These are phyloP conservation scores for Stomatorhinus ivindoensis DNA, from an alignment of 2,113 vertebrate species.

Conservation along the genomic window DNA sequence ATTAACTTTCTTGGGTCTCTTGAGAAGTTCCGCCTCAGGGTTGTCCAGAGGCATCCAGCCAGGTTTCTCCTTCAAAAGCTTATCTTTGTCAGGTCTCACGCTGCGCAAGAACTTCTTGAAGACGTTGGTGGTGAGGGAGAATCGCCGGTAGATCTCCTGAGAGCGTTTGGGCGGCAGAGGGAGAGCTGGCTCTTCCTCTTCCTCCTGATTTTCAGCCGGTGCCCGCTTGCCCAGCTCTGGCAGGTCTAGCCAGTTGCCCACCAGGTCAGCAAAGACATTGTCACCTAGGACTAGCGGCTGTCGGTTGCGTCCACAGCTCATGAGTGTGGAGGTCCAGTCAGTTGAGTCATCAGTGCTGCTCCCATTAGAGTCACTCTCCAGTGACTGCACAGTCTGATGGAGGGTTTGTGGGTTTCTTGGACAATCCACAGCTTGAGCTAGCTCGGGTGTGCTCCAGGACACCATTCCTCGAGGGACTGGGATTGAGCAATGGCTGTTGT, in stretches of 20 bases:
- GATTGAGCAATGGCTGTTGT: conserved; percentile 46
- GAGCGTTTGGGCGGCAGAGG: conserved; percentile 43
- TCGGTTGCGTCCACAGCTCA: conserved; percentile 83
- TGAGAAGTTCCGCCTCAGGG: conserved; percentile 47
- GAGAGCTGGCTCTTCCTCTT: conserved; percentile 26
- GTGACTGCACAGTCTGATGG: conserved; percentile 54
- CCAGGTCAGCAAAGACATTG: conserved; percentile 90
- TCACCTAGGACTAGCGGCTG: conserved; percentile 89
- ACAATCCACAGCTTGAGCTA: conserved; percentile 45
- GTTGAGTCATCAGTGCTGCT: conserved; percentile 64
- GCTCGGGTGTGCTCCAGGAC: conserved; percentile 12
- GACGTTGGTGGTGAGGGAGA: conserved; percentile 71
- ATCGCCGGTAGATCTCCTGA: conserved; percentile 65
- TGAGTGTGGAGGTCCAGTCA: conserved; percentile 89
- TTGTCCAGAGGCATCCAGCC: conserved; percentile 57
- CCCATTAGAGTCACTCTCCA: conserved; percentile 54
- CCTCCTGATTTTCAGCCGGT: conserved; percentile 29
- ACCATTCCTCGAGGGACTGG: conserved; percentile 42
- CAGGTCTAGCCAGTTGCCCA: conserved; percentile 94
- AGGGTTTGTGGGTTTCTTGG: conserved; percentile 51
- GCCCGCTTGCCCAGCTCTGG: conserved; percentile 73
- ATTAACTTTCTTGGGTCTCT: conserved; percentile 60
- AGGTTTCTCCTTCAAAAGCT: conserved; percentile 69
- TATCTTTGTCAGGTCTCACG: conserved; percentile 65
- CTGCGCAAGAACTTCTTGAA: conserved; percentile 75